Percentiles rank a stretch among this genome's conserved stretches.
These are phyloP conservation scores for Bombyx huttoni DNA, from an alignment of 2,888 invertebrate species.

Conservation along the genomic window DNA sequence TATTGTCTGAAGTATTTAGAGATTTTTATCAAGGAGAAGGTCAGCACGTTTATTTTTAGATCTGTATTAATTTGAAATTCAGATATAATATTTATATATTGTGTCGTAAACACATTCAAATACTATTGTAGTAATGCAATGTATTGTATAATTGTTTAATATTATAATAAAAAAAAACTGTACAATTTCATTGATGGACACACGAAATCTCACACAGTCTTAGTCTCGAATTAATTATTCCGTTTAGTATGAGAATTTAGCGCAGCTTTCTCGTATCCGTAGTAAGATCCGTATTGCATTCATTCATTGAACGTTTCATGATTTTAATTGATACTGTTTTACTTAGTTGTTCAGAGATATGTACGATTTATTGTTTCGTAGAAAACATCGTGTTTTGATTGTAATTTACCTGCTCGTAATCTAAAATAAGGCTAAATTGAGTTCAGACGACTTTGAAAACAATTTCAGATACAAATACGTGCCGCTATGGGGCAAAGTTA, in stretches of 20 bases:
- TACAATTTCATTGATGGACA: conserved; percentile 2
- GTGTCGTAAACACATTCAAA: background rate
- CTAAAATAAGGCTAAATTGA: no score
- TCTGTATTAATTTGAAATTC: background rate
- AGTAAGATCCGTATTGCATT: conserved; percentile 4
- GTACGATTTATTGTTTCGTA: background rate
- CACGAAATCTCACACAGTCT: conserved; percentile 3
- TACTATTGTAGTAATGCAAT: background rate
- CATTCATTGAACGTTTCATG: background rate
- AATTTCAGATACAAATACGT: no score
- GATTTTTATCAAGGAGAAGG: background rate
- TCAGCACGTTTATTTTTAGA: background rate
- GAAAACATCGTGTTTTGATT: no score
- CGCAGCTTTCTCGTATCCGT: conserved; percentile 43
- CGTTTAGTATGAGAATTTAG: conserved; percentile 30
- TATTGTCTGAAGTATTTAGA: background rate
- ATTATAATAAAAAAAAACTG: no score
- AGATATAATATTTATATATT: background rate
- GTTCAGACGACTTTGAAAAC: no score
- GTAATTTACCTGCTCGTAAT: no score
- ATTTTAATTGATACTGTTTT: background rate
- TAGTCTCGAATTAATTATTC: conserved; percentile 27
- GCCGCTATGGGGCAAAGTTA: no score
- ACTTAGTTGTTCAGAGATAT: background rate
- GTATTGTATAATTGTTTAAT: no score